These are phyloP conservation scores for Synergus laeviventris DNA, from an alignment of 2,888 invertebrate species.

Conservation along the genomic window DNA sequence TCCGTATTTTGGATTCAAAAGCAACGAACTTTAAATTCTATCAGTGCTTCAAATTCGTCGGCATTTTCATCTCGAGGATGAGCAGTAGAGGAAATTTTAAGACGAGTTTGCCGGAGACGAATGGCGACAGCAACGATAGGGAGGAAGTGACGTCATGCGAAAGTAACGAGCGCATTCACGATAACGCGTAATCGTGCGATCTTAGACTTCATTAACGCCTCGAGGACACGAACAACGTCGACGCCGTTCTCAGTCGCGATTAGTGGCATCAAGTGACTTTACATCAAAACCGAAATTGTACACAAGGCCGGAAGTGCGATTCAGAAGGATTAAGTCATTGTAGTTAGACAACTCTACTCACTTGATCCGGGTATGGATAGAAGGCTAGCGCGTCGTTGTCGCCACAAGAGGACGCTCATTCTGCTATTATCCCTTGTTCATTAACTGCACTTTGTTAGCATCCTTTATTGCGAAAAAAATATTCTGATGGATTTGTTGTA, in stretches of 20 bases:
- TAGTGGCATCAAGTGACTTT: conserved; percentile 49
- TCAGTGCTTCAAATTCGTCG: conserved; percentile 42
- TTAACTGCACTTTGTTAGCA: conserved; percentile 16
- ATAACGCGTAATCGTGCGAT: conserved; percentile 66
- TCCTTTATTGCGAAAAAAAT: neutral
- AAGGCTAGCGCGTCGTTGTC: conserved; percentile 64
- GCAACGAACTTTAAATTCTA: conserved; percentile 21
- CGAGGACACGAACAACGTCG: conserved; percentile 53
- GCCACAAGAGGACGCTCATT: conserved; percentile 71
- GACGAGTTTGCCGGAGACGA: conserved; percentile 48
- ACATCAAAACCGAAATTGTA: conserved; percentile 26
- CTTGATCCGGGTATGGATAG: conserved; percentile 56
- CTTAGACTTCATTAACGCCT: conserved; percentile 65
- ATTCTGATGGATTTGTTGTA: too few relatives aligned
- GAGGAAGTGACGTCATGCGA: conserved; percentile 69
- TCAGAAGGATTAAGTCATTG: conserved; percentile 18
- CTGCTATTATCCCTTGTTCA: conserved; percentile 29
- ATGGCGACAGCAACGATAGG: conserved; percentile 54
- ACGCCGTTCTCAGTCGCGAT: conserved; percentile 60
- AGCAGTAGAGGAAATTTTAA: conserved; percentile 46
- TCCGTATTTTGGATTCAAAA: neutral
- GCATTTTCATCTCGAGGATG: conserved; percentile 6
- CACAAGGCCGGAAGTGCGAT: conserved; percentile 27
- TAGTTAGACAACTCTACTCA: conserved; percentile 54
- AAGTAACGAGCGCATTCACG: conserved; percentile 67